These are phyloP conservation scores for Apis dorsata DNA, from an alignment of 1,140 invertebrate species.

Conservation along the genomic window DNA sequence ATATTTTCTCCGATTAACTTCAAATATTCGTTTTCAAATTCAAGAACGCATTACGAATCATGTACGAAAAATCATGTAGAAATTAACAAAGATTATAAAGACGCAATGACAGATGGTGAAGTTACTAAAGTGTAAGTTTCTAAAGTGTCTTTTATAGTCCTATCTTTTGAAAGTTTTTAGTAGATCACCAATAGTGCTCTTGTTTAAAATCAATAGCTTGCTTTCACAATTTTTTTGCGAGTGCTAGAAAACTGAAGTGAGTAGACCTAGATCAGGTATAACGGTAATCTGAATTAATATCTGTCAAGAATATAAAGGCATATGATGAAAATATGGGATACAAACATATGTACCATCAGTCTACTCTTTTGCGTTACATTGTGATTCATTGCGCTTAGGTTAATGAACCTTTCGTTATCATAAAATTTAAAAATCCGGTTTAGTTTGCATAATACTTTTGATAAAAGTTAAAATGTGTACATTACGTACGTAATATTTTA, in stretches of 20 bases:
- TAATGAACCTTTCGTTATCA: background rate
- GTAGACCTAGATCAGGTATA: background rate
- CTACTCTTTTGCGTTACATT: background rate
- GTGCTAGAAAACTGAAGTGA: background rate
- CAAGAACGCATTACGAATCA: background rate
- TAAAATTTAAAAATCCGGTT: background rate
- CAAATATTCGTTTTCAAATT: too few species aligned
- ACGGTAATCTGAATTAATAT: background rate
- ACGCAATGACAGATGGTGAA: too few species aligned
- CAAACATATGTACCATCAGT: background rate
- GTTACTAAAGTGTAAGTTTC: too few species aligned
- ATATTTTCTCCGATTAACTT: too few species aligned
- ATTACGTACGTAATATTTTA: too few species aligned
- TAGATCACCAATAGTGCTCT: background rate
- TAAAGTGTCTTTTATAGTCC: background rate
- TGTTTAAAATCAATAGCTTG: background rate
- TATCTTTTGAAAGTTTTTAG: background rate
- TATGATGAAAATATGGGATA: background rate
- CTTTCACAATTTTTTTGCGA: background rate
- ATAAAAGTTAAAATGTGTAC: too few species aligned
- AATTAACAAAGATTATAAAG: too few species aligned
- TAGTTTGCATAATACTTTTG: too few species aligned
- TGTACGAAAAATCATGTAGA: background rate
- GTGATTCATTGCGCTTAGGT: background rate
- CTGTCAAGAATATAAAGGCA: background rate